A percentile compares a stretch with the other conserved stretches of the same genome.
Conservation (phyloP, 2,888 invertebrate species). For the Coecobrya sp. region DNA sequence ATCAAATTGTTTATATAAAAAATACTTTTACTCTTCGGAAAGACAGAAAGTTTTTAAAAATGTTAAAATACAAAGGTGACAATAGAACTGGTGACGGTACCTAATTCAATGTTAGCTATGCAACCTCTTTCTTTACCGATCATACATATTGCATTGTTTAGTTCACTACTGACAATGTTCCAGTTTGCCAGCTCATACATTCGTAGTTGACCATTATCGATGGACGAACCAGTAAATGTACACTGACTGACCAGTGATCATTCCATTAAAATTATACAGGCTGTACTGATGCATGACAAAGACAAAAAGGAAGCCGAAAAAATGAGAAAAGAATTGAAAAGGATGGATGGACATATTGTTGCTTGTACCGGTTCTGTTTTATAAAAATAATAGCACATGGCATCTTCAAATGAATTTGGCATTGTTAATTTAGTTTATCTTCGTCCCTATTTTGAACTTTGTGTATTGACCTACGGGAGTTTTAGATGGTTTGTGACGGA, state of each 20-base stretch:
- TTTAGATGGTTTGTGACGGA: background rate
- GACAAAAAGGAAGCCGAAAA: conserved; percentile 4
- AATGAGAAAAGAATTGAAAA: conserved; percentile 15
- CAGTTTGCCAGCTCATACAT: too few species aligned
- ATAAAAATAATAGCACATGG: conserved; percentile 26
- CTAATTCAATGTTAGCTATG: background rate
- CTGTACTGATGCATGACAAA: background rate
- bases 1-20: conserved; percentile 60
- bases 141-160: background rate
- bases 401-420: conserved; percentile 7
- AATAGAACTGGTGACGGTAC: background rate
- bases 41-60: background rate
- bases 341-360: conserved; percentile 27
- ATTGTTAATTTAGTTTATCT: conserved; percentile 8
- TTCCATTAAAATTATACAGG: background rate
- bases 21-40: background rate
- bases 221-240: conserved; percentile 39
- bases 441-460: background rate
- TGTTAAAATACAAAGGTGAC: background rate
- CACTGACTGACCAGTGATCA: conserved; percentile 9
- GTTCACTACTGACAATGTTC: background rate
- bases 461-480: background rate
- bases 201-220: background rate
- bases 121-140: too few species aligned
- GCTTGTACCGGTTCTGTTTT: conserved; percentile 3